Percentiles rank a stretch among this genome's conserved stretches.
Conservation (phyloP, 2,797 vertebrate genomes). For the Aselliscus stoliczkanus region DNA sequence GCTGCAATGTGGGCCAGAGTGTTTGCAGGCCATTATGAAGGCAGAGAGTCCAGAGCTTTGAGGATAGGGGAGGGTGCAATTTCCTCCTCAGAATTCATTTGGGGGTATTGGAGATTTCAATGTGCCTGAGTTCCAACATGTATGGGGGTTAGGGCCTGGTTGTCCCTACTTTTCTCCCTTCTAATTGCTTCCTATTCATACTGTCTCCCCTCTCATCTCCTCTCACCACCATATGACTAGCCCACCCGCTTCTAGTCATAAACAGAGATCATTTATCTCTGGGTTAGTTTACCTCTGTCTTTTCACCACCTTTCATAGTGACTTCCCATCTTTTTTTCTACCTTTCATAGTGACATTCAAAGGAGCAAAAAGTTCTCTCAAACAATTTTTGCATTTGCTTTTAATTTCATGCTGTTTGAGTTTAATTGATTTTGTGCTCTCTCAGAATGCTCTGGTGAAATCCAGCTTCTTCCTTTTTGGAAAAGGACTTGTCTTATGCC, state of each 20-base stretch:
- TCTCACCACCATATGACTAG: not conserved
- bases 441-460: conserved; percentile 1
- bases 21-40: not conserved
- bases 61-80: not conserved
- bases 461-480: not conserved
- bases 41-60: not conserved
- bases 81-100: not conserved
- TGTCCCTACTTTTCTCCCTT: not conserved
- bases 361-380: not conserved
- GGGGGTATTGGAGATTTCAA: not conserved
- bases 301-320: not conserved
- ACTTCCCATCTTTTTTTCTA: not conserved
- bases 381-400: conserved; percentile 44
- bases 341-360: not conserved
- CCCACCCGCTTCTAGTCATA: not conserved
- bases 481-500: not conserved
- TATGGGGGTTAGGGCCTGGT: not conserved
- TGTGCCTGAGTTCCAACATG: not conserved
- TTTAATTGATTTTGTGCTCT: conserved; percentile 34
- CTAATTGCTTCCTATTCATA: not conserved
- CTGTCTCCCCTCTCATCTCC: not conserved
- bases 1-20: not conserved
- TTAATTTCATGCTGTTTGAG: conserved; percentile 36
- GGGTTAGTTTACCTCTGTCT: not conserved
- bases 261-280: not conserved